Evolutionary conservation across 2,113 vertebrate genomes (phyloP).

Genomic region (Hippocampus comes): DNA sequence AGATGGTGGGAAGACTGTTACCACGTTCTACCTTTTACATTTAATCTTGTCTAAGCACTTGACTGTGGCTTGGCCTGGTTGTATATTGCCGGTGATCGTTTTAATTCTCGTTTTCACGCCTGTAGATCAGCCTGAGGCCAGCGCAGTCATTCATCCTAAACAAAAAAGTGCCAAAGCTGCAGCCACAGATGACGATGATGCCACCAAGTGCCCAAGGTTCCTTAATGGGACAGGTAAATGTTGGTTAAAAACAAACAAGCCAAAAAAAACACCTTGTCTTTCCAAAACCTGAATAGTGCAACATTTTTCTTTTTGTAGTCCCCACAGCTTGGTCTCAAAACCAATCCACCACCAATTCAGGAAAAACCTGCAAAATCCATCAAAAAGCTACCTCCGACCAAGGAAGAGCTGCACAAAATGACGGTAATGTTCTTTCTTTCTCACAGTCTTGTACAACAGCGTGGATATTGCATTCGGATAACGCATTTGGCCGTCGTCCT

Average conservation of each 20-base stretch:
- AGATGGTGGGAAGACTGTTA: neutral
- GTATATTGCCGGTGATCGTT: neutral
- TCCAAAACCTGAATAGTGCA: neutral
- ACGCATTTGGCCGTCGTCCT: neutral
- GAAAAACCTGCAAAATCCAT: constrained; percentile 93
- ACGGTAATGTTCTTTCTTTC: constrained; percentile 78
- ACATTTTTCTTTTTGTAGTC: constrained; percentile 49
- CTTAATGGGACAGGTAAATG: constrained; percentile 87
- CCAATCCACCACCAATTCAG: constrained; percentile 94
- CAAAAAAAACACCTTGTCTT: neutral
- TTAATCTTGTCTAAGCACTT: neutral
- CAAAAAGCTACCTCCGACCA: constrained; percentile 92
- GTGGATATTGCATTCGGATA: neutral
- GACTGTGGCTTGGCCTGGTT: neutral
- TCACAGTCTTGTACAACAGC: neutral
- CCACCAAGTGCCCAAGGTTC: constrained; percentile 88
- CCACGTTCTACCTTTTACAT: neutral
- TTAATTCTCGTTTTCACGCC: neutral
- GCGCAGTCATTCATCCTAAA: constrained; percentile 95
- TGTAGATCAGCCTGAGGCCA: constrained; percentile 94
- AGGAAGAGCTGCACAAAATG: constrained; percentile 93
- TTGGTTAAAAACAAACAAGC: too few relatives aligned
- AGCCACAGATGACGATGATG: constrained; percentile 93
- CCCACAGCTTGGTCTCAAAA: constrained; percentile 96
- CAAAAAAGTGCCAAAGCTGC: constrained; percentile 97